Evolutionary conservation across 2,113 vertebrate genomes (phyloP), one percentile per base, ranked within the genome.

Genomic region (Uria aalge): DNA sequence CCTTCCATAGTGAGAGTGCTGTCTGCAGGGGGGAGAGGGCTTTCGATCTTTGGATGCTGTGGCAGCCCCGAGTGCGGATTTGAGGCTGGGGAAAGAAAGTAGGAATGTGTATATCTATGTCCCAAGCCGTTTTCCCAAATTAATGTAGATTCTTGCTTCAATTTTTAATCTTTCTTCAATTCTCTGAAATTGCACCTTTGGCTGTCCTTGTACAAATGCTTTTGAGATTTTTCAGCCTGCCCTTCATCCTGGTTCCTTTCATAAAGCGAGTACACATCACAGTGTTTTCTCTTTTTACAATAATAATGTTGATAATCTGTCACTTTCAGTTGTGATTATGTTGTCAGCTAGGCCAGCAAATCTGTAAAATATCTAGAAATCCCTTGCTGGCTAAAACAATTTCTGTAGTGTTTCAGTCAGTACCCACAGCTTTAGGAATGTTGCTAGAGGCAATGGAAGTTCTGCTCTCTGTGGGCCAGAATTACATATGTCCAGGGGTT

Each of bases 361-460:
- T 98, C 98, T 98, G 97, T 98, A 96, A 98, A 98, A 98, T 97
- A 97, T 97, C 97, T 96, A 74, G 93, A 97, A 98, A 97, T 98
- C 97, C 96, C 97, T 96, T 48, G 94, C 96, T 3, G 40, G 88
- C 97, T 97, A 34, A 95, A 98, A 98, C 97, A 96, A 96, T 98
- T 98, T 97, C 97, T 84, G 84, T 81, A 97, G 97, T 97, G 91
- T 97, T 98, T 97, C 97, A 94, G 93, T 96, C 59, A 94, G 93
- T 96, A 94, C 92, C 85, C 90, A 84, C 90, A 94, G 97, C 95
- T 94, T 92, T 32, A 75, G 95, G 93, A 97, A 91, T 86, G 92
- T 91, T 96, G 98, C 97, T 96, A 9, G 29, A 95, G 97, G 98
- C 97, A 45, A 78, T 93, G 78, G 94, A 95, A 95, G 95, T 96